Base-by-base conservation (phyloP, 1,140 invertebrate genomes). In the Drosophila persimilis region DNA sequence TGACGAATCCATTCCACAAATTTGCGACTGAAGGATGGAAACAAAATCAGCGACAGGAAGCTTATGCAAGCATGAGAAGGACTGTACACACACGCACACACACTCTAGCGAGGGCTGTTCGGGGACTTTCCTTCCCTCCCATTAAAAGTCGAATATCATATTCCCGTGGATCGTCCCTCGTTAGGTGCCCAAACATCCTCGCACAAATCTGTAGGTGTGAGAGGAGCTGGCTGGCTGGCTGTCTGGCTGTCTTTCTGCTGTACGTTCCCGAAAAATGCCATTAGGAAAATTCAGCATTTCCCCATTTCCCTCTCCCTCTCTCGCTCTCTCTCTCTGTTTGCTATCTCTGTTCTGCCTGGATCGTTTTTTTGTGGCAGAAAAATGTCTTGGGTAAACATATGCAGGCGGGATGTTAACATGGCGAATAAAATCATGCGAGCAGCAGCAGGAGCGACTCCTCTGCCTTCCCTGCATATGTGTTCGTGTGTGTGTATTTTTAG, bases 341-440 rank as follows among this genome's bases (percentile, higher is more conserved):
- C 35, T 39, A 39, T 39, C 35, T 39, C 35, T 39, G 3, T 39
- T 39, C 11, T 39, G 35, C 35, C 35, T 39, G 35, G 11, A 13
- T 44, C 31, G 11, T 35, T 65, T 53, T 46, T 39, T 13, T 22
- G 26, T 51, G 41, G 41, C 44, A 58, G 46, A 73, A 74, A 74
- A 61, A 70, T 67, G 73, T 52, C 53, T 75, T 62, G 26, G 73
- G 73, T 56, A 86, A 86, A 80, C 81, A 85, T 64, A 86, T 86
- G 80, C 81, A 86, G 67, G 64, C 77, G 81, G 81, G 73, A 81
- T 86, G 81, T 86, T 80, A 85, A 85, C 81, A 85, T 74, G 73
- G 67, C 69, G 81, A 88, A 86, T 86, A 86, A 86, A 86, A 85
- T 86, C 65, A 67, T 71, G 58, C 39, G 55, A 48, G 74, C 52